Conservation (phyloP, 1,140 invertebrate genomes). For the Atopsyche davidsoni region DNA sequence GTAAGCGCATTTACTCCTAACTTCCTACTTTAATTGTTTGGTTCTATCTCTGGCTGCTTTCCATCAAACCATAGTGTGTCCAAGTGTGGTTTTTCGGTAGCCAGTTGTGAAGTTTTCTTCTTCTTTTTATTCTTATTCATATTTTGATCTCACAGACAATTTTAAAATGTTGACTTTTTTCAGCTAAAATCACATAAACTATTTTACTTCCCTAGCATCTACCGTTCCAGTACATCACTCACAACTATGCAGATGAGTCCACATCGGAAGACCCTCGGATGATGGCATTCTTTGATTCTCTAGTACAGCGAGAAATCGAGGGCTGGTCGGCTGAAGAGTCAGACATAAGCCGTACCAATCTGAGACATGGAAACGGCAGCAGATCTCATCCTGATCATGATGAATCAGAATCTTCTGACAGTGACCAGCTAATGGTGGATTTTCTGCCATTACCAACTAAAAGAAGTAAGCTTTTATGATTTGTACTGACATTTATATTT, state of each 20-base stretch:
- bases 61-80: too few relatives aligned
- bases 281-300: conserved; percentile 94
- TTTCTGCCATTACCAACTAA: conserved; percentile 37
- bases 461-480: conserved; percentile 32
- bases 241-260: conserved; percentile 76
- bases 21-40: too few relatives aligned
- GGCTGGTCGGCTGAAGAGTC: conserved; percentile 55
- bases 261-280: conserved; percentile 86
- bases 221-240: conserved; percentile 58
- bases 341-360: conserved; percentile 36
- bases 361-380: neutral
- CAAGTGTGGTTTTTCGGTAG: too few relatives aligned
- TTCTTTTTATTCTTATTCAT: neutral
- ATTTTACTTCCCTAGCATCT: conserved; percentile 10
- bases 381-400: neutral
- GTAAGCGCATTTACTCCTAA: conserved; percentile 35
- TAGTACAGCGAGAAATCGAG: conserved; percentile 86
- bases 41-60: too few relatives aligned
- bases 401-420: conserved; percentile 39
- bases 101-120: too few relatives aligned
- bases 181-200: neutral
- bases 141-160: too few relatives aligned
- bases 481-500: conserved; percentile 1
- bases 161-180: too few relatives aligned
- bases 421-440: conserved; percentile 38